Base-by-base conservation (phyloP, 1,140 invertebrate genomes). In the Zaprionus camerounensis region DNA sequence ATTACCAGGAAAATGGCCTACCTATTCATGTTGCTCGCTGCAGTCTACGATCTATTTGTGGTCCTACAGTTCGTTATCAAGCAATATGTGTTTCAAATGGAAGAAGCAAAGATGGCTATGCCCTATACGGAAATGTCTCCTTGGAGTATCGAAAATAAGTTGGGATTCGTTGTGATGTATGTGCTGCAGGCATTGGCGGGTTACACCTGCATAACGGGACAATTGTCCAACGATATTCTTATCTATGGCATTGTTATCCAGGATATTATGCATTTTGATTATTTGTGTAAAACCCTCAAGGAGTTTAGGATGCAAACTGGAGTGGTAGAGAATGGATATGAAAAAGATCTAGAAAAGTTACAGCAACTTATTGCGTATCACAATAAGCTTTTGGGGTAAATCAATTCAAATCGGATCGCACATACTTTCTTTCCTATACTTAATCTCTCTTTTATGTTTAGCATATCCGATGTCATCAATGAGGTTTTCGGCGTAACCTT, bases 231-330 rank as follows among this genome's bases (percentile, higher is more conserved):
- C 17, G 84, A 91, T 46, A 57, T 91, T 6, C 67, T 91, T 53
- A 71, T 91, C 7, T 83, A 75, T 20, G 70, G 82, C 1, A 63
- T 83, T 31, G 67, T 74, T 15, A 86, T 74, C 38, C 90, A 91
- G 67, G 64, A 80, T 2, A 71, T 83, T 3, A 91, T 91, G 90
- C 88, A 91, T 57, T 91, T 79, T 17, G 74, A 91, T 15, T 71
- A 75, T 28, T 11, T 91, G 3, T 61, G 73, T 12, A 61, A 26
- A 7, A 28, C 24, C 6, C 55, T 86, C 1, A 28, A 24, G 15
- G 46, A 71, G 20, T 53, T 86, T 17, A 6, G 64, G 12, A 24
- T 51, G 22, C 2, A 24, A 51, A 51, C 17, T 5, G 46, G 22
- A 15, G 20, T 72, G 0, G 13, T 17, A 6, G 4, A 1, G 0